Base-by-base conservation (phyloP, 2,797 vertebrate species). In the Catharus ustulatus region DNA sequence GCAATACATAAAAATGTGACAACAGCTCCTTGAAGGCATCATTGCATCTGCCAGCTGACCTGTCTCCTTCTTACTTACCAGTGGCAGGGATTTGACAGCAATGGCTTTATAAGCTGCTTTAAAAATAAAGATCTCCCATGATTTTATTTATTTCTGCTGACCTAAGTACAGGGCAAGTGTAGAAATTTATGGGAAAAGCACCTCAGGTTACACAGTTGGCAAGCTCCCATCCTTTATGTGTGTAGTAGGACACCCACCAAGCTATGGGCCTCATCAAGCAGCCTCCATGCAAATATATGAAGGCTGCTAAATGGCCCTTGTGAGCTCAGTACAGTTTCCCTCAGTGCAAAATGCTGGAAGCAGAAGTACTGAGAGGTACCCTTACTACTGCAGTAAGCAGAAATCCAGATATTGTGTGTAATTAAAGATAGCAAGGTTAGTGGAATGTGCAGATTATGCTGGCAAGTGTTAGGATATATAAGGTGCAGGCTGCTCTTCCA, bases 81-180 rank as follows among this genome's bases (percentile, higher is more conserved):
- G 13, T 43, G 74, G 51, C 79, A 66, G 46, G 43, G 43, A 87
- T 82, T 89, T 92, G 43, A 66, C 48, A 91, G 64, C 29, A 84
- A 12, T 45, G 26, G 23, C 29, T 74, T 72, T 36, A 57, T 62
- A 69, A 91, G 79, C 22, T 43, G 24, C 36, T 79, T 66, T 69
- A 10, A 91, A 94, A 85, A 59, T 73, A n/a, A 43, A 81, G 74
- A 63, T 79, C 15, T 86, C 58, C 61, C 7, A 13, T 71, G 7
- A 42, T 54, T 74, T 94, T 76, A 68, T 93, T 90, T 87, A 81
- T 84, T 88, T 63, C 64, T 69, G 43, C 57, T 92, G 79, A 79
- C 22, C 40, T 61, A 82, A 78, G 73, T 45, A 19, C 36, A 52
- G 30, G 38, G 36, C 16, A 69, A 48, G 24, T 58, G 51, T 48